Percentiles rank a stretch among this genome's conserved stretches.
Conservation (phyloP, 1,140 invertebrate genomes). For the Copidosoma floridanum region DNA sequence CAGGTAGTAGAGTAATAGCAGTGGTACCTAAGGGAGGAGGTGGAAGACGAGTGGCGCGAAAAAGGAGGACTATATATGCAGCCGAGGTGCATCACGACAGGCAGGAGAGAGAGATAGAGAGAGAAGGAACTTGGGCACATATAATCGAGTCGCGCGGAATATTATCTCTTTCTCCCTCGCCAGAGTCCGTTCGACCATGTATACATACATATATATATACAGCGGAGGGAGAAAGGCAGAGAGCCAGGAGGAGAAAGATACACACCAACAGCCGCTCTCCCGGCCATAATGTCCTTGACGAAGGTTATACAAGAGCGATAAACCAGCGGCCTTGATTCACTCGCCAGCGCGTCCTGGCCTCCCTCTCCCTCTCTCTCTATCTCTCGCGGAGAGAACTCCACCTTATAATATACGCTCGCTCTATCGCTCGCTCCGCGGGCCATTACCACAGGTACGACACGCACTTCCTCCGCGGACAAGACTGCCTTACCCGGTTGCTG, state of each 20-base stretch:
- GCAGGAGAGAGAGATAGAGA: too few species aligned
- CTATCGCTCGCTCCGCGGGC: constrained; percentile 10
- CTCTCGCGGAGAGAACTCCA: too few species aligned
- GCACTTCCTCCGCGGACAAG: constrained; percentile 26
- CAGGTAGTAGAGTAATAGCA: neutral
- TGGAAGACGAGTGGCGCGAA: too few species aligned
- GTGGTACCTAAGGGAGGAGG: too few species aligned
- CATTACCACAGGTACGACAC: constrained; percentile 26
- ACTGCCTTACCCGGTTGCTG: too few species aligned
- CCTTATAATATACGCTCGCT: too few species aligned
- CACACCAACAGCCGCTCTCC: constrained; percentile 15
- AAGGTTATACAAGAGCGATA: constrained; percentile 26
- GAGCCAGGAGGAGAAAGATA: neutral
- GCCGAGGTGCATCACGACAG: too few species aligned
- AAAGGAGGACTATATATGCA: too few species aligned
- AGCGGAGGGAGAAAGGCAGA: neutral
- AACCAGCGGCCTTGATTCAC: constrained; percentile 30
- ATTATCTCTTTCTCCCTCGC: constrained; percentile 4
- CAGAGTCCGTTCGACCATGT: neutral
- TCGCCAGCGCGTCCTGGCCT: neutral
- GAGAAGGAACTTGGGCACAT: constrained; percentile 19
- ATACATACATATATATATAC: too few species aligned
- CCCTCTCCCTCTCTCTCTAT: constrained; percentile 16
- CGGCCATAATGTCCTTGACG: constrained; percentile 22
- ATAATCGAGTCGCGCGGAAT: constrained; percentile 21